Evolutionary conservation across 1,140 invertebrate species (phyloP).

Genomic region (Alviniconcha marisindica): DNA sequence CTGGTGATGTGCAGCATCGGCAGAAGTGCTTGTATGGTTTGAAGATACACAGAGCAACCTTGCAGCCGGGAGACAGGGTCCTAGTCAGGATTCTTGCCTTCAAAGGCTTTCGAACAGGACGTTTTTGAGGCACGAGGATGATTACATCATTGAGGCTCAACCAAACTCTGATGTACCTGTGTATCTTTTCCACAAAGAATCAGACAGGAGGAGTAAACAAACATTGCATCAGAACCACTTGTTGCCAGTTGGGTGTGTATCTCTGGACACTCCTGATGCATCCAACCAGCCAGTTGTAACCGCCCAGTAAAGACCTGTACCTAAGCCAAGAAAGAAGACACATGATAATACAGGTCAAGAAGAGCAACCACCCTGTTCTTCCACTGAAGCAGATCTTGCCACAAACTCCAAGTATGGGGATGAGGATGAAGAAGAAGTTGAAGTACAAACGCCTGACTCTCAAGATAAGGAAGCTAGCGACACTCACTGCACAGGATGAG

Average conservation of each 20-base stretch:
- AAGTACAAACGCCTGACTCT: no score
- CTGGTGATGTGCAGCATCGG: neutral
- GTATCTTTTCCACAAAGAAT: slow-evolving; percentile 37
- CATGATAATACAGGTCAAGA: no score
- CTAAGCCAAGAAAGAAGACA: no score
- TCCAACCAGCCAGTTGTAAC: no score
- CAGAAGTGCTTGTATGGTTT: slow-evolving; percentile 35
- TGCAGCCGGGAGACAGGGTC: slow-evolving; percentile 45
- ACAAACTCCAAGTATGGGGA: no score
- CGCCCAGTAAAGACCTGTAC: no score
- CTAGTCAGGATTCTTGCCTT: slow-evolving; percentile 35
- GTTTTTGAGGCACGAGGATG: slow-evolving; percentile 39
- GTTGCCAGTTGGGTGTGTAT: slow-evolving; percentile 30
- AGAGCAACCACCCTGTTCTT: no score
- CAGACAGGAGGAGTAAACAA: neutral
- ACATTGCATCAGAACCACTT: slow-evolving; percentile 47
- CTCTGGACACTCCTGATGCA: no score
- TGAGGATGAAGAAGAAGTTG: no score
- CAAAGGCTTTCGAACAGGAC: slow-evolving; percentile 43
- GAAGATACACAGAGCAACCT: slow-evolving; percentile 21
- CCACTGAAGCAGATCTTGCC: no score
- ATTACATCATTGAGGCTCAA: slow-evolving; percentile 32
- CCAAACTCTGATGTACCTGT: slow-evolving; percentile 45
- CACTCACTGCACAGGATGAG: no score
- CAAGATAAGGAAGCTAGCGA: no score